phyloP scores from a whole-genome alignment of 2,113 vertebrate genomes.

The Oncorhynchus mykiss region DNA sequence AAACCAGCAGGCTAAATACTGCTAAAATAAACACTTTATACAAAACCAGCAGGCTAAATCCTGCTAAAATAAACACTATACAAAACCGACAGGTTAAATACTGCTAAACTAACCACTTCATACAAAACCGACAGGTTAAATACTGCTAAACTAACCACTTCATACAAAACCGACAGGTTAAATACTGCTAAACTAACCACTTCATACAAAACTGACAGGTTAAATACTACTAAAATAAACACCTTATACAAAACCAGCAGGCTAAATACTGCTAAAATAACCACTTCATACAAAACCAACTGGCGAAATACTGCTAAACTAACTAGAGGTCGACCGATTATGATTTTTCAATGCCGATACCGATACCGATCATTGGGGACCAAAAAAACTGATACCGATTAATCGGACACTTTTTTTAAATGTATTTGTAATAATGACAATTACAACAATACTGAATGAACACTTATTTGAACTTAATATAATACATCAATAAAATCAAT shows the following conservation, averaged over 20 bases:
- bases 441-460: too few relatives aligned
- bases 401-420: too few relatives aligned
- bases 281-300: background rate
- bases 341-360: too few relatives aligned
- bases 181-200: background rate
- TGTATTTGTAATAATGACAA: too few relatives aligned
- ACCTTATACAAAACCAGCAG: background rate
- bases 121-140: too few relatives aligned
- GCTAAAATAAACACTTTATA: background rate
- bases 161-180: too few relatives aligned
- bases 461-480: too few relatives aligned
- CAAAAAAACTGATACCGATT: too few relatives aligned
- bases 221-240: background rate
- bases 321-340: too few relatives aligned
- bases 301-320: background rate
- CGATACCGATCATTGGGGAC: too few relatives aligned
- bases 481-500: too few relatives aligned
- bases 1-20: too few relatives aligned
- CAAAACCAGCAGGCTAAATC: background rate
- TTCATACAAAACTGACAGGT: background rate
- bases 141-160: background rate
- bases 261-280: background rate
- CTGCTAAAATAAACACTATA: background rate
- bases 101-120: background rate
- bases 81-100: background rate